Percentiles rank a stretch among this genome's conserved stretches.
phyloP scores from a whole-genome alignment of 2,113 vertebrate genomes.

The Neodon shergylaensis region DNA sequence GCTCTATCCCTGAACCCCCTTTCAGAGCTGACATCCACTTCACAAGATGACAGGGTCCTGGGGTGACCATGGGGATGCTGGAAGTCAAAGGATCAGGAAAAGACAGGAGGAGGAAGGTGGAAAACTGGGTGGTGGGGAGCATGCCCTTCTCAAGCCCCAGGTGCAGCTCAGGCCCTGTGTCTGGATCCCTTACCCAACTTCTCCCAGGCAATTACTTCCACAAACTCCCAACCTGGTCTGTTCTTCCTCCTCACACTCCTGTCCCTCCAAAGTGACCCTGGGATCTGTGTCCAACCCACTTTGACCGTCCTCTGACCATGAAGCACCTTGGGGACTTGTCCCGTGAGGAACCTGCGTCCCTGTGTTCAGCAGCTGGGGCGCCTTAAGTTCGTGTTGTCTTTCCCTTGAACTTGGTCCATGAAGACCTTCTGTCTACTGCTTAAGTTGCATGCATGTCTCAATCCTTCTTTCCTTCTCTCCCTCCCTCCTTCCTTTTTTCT shows the following conservation, averaged over 20 bases:
- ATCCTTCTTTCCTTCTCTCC: not conserved
- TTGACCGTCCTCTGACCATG: not conserved
- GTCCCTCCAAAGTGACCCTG: too few species aligned
- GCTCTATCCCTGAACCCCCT: not conserved
- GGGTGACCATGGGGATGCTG: accelerated
- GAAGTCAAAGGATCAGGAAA: not conserved
- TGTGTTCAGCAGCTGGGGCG: not conserved
- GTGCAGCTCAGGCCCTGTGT: too few species aligned
- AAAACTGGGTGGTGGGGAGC: accelerated
- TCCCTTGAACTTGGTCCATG: not conserved
- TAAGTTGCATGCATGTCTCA: not conserved
- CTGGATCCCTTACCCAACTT: not conserved
- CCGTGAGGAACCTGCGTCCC: not conserved
- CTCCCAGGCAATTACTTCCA: not conserved
- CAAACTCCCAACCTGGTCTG: not conserved
- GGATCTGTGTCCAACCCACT: not conserved
- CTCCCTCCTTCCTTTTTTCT: too few species aligned
- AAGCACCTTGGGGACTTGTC: accelerated
- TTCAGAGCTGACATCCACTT: not conserved
- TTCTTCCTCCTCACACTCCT: not conserved
- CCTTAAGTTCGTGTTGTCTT: not conserved
- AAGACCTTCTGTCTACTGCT: not conserved
- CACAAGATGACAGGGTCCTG: not conserved
- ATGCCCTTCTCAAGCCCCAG: not conserved
- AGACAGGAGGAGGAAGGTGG: not conserved